A percentile compares a stretch with the other conserved stretches of the same genome.
These are phyloP conservation scores for Luperina nickerlii DNA, from an alignment of 2,888 invertebrate genomes.

Conservation along the genomic window DNA sequence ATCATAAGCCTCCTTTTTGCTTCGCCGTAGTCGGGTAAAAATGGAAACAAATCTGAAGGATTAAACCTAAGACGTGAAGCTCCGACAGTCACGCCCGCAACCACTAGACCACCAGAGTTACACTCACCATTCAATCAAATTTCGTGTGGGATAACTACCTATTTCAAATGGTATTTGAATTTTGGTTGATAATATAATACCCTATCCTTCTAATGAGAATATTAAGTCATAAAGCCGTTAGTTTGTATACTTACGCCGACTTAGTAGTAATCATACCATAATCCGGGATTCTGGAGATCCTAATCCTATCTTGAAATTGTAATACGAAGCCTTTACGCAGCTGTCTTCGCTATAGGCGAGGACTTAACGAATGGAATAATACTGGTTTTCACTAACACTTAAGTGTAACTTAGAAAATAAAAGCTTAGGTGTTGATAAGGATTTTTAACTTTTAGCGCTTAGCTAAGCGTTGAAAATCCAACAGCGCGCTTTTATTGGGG, in stretches of 20 bases:
- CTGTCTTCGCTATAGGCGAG: not conserved
- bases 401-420: not conserved
- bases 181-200: not conserved
- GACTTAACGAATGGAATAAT: not conserved
- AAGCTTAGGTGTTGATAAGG: not conserved
- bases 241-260: slow-evolving; percentile 14
- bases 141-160: not conserved
- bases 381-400: not conserved
- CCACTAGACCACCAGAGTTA: too few relatives aligned
- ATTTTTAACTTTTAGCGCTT: not conserved
- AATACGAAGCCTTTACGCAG: slow-evolving; percentile 5
- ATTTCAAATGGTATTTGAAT: not conserved
- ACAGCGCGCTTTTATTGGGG: not conserved
- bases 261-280: slow-evolving; percentile 3
- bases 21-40: too few relatives aligned
- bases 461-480: not conserved
- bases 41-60: too few relatives aligned
- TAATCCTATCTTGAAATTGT: slow-evolving; percentile 41
- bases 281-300: slow-evolving; percentile 9
- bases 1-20: too few relatives aligned
- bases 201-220: not conserved
- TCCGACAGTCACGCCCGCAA: too few relatives aligned
- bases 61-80: too few relatives aligned
- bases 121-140: too few relatives aligned
- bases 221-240: not conserved